Conservation (phyloP, 2,888 invertebrate genomes). For the Aquatica leii region DNA sequence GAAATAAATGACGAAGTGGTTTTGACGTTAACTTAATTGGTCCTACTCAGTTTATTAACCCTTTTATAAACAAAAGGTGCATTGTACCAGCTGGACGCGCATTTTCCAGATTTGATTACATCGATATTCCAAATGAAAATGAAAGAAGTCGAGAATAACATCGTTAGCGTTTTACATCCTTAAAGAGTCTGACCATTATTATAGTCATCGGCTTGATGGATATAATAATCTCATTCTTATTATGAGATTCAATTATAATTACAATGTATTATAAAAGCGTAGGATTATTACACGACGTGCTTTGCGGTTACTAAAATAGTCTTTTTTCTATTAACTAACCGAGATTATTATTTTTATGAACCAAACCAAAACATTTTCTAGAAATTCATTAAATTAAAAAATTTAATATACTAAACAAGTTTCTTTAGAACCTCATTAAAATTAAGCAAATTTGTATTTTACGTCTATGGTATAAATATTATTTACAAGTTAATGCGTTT, state of each 20-base stretch:
- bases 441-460: no score
- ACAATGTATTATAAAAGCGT: background rate
- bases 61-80: conserved; percentile 1
- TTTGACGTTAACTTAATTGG: background rate
- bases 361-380: no score
- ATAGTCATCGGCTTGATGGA: background rate
- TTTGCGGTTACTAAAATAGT: conserved; percentile 2
- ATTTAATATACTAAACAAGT: no score
- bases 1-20: background rate
- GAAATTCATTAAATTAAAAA: no score
- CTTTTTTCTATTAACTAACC: no score
- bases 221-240: conserved; percentile 10
- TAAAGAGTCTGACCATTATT: conserved; percentile 6
- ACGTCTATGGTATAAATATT: no score
- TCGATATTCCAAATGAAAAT: no score
- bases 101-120: no score
- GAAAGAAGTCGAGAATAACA: background rate
- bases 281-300: background rate
- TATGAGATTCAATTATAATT: conserved; percentile 3
- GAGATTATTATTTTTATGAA: no score
- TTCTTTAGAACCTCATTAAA: no score
- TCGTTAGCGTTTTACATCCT: conserved; percentile 1
- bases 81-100: background rate
- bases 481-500: no score
- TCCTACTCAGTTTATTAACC: background rate